Percentiles rank a stretch among this genome's conserved stretches.
phyloP scores from a whole-genome alignment of 2,888 invertebrate genomes.

The Caenorhabditis parvicauda region DNA sequence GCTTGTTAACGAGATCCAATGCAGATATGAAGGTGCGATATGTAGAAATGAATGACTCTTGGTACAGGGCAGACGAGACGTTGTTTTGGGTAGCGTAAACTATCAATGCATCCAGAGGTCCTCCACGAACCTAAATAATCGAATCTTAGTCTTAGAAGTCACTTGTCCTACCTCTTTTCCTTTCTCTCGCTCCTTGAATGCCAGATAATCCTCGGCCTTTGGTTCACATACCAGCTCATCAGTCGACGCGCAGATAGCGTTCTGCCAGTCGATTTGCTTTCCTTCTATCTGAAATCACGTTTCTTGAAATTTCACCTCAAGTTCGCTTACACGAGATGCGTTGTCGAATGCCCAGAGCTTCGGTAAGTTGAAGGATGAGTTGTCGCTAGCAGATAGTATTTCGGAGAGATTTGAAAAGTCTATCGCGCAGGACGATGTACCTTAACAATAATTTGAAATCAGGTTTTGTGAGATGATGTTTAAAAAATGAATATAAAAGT shows the following conservation, averaged over 20 bases:
- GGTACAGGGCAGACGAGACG: slow-evolving; percentile 74
- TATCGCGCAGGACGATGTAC: no score
- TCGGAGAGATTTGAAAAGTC: no score
- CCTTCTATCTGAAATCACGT: slow-evolving; percentile 13
- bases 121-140: slow-evolving; percentile 76
- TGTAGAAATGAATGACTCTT: slow-evolving; percentile 96
- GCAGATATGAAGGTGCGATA: slow-evolving; percentile 68
- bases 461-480: no score
- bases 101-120: slow-evolving; percentile 87
- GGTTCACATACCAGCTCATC: slow-evolving; percentile 21
- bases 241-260: neutral
- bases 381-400: no score
- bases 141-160: neutral
- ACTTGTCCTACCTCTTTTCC: slow-evolving; percentile 40
- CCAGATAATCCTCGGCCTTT: slow-evolving; percentile 52
- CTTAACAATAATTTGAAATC: no score
- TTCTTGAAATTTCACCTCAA: no score
- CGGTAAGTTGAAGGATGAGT: no score
- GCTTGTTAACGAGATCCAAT: slow-evolving; percentile 53
- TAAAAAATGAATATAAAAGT: no score
- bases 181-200: slow-evolving; percentile 45
- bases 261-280: slow-evolving; percentile 29
- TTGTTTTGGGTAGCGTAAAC: slow-evolving; percentile 88
- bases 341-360: no score
- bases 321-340: no score